phyloP scores from a whole-genome alignment of 2,113 vertebrate genomes.

The Platanista minor region DNA sequence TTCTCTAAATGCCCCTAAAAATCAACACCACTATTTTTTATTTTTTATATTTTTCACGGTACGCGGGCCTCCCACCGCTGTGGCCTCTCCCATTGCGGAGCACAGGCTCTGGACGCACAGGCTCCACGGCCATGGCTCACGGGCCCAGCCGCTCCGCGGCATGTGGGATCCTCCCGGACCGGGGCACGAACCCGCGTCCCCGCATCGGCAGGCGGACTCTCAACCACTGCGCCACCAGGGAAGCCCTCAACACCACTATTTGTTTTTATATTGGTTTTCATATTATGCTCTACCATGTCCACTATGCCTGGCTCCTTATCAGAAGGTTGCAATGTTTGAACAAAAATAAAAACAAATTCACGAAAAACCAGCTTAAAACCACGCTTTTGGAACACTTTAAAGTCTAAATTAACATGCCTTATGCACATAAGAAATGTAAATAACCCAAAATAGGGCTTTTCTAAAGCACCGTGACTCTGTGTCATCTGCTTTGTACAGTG shows the following conservation, averaged over 20 bases:
- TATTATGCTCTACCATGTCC: neutral
- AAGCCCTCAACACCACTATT: neutral
- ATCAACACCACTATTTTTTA: neutral
- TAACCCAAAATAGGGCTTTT: neutral
- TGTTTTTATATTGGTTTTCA: conserved; percentile 7
- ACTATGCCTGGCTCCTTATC: neutral
- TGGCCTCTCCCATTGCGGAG: too few relatives aligned
- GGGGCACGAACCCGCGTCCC: too few relatives aligned
- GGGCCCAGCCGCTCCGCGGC: too few relatives aligned
- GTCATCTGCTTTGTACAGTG: neutral
- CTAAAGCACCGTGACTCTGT: neutral
- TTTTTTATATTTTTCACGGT: neutral
- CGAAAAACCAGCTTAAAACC: neutral
- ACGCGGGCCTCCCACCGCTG: too few relatives aligned
- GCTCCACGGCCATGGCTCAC: too few relatives aligned
- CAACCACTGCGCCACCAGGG: too few relatives aligned
- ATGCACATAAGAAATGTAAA: neutral
- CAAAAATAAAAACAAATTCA: neutral
- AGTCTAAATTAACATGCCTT: neutral
- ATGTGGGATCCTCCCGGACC: too few relatives aligned
- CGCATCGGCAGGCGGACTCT: too few relatives aligned
- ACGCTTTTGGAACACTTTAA: neutral
- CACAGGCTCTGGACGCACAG: too few relatives aligned
- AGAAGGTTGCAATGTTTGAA: neutral
- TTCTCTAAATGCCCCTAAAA: neutral